Base-by-base conservation (phyloP, 2,888 invertebrate genomes). In the Scaptomyza cyrtandrae region DNA sequence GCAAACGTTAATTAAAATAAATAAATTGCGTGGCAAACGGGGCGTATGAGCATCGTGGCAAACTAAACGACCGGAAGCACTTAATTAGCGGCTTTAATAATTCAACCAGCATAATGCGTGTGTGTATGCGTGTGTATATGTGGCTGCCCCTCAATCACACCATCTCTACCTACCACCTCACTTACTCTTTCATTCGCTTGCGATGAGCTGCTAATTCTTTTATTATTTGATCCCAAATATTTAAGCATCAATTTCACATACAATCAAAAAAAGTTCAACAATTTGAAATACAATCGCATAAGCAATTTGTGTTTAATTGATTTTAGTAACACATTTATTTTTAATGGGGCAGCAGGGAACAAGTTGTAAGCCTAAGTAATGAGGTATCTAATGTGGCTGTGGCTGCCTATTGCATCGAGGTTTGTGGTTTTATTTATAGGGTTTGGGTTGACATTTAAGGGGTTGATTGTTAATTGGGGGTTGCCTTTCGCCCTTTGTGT, bases 81-180 rank as follows among this genome's bases (percentile, higher is more conserved):
- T 85, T 85, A 85, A 85, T 85, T 85, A 85, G 89, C 87, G 76
- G 80, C 76, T 81, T 86, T 84, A 84, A 84, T 84, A 84, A 83
- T 83, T 83, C 88, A 83, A 83, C 88, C 83, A 86, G 56, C 83
- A 80, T 46, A 53, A 41, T 39, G 50, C 56, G 55, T 44, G 19
- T 66, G 46, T 53, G 33, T 33, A 33, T 33, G 33, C 6, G 27
- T 50, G 49, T 52, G 46, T 53, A 41, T 49, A 37, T 68, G 50
- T 53, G 33, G 69, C 70, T 70, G 56, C 66, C 56, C 48, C 50
- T 49, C 14, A 9, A 10, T 24, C 27, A 13, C 33, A n/a, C 10
- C 44, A 52, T 14, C 29, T 9, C 5, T 4, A 7, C 45, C 19
- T n/a, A 14, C 35, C 14, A 3, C 11, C 39, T 16, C 10, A 9